Evolutionary conservation across 2,888 invertebrate species (phyloP), one percentile per base, ranked within the genome.

Genomic region (Cephalotes varians): DNA sequence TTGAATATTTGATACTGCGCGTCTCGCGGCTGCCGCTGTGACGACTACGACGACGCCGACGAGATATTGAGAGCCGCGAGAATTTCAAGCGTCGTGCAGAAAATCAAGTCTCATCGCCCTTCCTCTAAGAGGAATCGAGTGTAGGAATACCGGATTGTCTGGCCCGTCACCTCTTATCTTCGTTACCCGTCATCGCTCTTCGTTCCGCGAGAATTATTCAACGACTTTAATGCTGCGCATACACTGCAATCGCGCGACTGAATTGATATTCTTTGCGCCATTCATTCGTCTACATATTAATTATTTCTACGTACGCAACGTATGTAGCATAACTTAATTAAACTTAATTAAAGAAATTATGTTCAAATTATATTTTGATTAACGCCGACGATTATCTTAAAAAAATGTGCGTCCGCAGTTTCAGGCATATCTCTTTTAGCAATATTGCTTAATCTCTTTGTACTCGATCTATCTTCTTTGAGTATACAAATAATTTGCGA

Each of bases 1-100:
- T 90, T 91, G 90, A 91, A 91, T 91, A 91, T 91, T 91, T 91
- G 90, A 90, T 90, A 86, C 49, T 72, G 81, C 82, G 83, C 86
- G 86, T 51, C 65, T 28, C 76, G 80, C 62, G 74, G 56, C 82
- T 79, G 69, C 81, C 74, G 73, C 72, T 15, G 62, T 82, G 79
- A 64, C 84, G 65, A 31, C 67, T 74, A 62, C 64, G 74, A 65
- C 79, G 74, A n/a, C 76, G 40, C 12, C 69, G 79, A 64, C 77
- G 82, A 37, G 65, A 82, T 77, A 80, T 80, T 51, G 82, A 71
- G 64, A 69, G 54, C 51, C 76, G 37, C 65, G 77, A 34, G 81
- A 83, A 84, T 88, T 81, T 86, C 81, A 81, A 67, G 67, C 74
- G 76, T 67, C 62, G 62, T 31, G 81, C 44, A 83, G 62, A 37